phyloP scores from a whole-genome alignment of 2,797 vertebrate species.

The Salarias fasciatus region DNA sequence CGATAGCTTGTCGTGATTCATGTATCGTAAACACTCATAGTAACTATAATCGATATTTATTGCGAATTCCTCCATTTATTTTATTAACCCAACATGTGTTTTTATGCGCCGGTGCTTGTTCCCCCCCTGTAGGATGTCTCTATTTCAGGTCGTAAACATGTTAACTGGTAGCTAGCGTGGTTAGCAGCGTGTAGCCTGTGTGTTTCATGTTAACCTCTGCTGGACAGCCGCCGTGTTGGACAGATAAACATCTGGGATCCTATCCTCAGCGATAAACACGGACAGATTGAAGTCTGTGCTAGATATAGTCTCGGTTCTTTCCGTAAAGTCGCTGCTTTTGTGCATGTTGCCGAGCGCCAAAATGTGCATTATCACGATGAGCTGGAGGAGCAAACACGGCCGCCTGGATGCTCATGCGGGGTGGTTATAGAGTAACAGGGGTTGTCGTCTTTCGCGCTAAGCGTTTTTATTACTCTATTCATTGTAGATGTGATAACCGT shows the following conservation, averaged over 20 bases:
- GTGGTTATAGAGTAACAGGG: no score
- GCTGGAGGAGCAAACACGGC: background rate
- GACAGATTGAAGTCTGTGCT: background rate
- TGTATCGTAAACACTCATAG: conserved; percentile 8
- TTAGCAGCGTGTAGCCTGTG: conserved; percentile 19
- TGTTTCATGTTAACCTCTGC: conserved; percentile 5
- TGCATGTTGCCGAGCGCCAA: background rate
- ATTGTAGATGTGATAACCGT: no score
- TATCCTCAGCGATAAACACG: background rate
- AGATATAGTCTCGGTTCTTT: background rate
- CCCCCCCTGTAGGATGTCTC: background rate
- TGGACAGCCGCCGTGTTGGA: background rate
- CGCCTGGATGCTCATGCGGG: conserved; percentile 2
- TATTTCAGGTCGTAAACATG: background rate
- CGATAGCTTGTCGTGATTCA: conserved; percentile 38
- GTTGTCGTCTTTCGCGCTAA: no score
- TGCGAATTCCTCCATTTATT: background rate
- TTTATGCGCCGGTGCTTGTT: background rate
- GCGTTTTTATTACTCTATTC: no score
- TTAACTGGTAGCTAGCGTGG: conserved; percentile 18
- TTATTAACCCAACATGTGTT: no score
- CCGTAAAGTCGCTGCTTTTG: background rate
- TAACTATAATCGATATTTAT: no score
- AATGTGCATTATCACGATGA: conserved; percentile 3
- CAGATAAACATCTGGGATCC: background rate